Percentiles rank a stretch among this genome's conserved stretches.
Evolutionary conservation across 2,797 vertebrate species (phyloP).

Genomic region (Myripristis murdjan): DNA sequence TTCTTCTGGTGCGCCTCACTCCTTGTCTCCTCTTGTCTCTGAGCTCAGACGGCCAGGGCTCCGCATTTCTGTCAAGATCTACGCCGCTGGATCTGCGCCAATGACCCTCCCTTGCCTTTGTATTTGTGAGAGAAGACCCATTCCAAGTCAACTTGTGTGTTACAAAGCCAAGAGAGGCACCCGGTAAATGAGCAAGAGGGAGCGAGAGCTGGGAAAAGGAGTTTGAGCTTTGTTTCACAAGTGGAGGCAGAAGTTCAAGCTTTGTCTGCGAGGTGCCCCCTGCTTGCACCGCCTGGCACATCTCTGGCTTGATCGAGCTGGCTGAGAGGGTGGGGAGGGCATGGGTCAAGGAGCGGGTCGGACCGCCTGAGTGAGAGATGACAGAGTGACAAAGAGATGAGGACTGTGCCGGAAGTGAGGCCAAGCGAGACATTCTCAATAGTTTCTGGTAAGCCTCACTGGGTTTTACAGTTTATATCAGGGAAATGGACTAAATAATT

Average conservation of each 20-base stretch:
- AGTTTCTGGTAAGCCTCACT: not conserved
- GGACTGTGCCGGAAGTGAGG: conserved; percentile 28
- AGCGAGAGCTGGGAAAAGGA: conserved; percentile 75
- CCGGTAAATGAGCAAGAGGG: conserved; percentile 62
- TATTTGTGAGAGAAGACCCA: conserved; percentile 63
- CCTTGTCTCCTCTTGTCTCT: conserved; percentile 28
- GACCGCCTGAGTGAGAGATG: not conserved
- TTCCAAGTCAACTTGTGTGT: conserved; percentile 66
- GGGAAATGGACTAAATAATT: too few species aligned
- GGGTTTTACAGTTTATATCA: too few species aligned
- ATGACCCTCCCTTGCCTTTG: conserved; percentile 71
- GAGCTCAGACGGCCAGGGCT: conserved; percentile 31
- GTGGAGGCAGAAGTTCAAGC: conserved; percentile 73
- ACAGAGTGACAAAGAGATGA: conserved; percentile 19
- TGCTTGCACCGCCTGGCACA: conserved; percentile 61
- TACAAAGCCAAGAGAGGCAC: conserved; percentile 69
- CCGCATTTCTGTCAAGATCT: conserved; percentile 61
- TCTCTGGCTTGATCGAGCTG: conserved; percentile 26
- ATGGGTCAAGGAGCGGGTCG: conserved; percentile 28
- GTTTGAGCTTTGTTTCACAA: conserved; percentile 84
- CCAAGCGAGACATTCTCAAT: conserved; percentile 7
- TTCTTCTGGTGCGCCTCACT: conserved; percentile 14
- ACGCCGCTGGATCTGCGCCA: conserved; percentile 59
- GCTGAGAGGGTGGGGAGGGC: conserved; percentile 24
- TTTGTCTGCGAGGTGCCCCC: conserved; percentile 77